Evolutionary conservation across 2,113 vertebrate genomes (phyloP).

Genomic region (Sylvia atricapilla): DNA sequence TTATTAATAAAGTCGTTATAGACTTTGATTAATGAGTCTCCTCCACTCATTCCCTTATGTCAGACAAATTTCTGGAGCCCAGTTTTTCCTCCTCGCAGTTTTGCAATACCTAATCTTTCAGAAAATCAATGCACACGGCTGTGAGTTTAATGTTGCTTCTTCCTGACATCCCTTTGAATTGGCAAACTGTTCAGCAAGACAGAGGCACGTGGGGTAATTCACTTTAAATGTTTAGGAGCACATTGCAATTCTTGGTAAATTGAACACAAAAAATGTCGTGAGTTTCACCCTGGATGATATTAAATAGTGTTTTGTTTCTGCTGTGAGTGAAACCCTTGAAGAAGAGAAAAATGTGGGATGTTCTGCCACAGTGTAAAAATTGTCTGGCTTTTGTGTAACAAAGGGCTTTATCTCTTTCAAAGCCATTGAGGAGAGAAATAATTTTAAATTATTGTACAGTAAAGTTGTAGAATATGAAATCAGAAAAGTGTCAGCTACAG

Average conservation of each 20-base stretch:
- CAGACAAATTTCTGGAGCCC: neutral
- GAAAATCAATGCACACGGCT: neutral
- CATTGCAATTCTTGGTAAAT: neutral
- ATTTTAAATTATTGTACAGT: neutral
- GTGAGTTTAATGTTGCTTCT: neutral
- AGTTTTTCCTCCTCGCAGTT: neutral
- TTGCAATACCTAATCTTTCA: neutral
- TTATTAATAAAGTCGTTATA: neutral
- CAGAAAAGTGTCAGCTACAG: neutral
- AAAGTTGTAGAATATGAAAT: neutral
- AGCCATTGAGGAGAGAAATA: neutral
- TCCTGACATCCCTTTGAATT: neutral
- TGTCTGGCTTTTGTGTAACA: conserved; percentile 15
- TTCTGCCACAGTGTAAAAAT: neutral
- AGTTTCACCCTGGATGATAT: neutral
- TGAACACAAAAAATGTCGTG: neutral
- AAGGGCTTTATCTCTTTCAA: conserved; percentile 17
- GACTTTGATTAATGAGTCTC: conserved; percentile 1
- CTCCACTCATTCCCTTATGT: neutral
- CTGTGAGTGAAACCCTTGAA: conserved; percentile 5
- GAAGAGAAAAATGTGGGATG: neutral
- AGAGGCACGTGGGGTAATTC: neutral
- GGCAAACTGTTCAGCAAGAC: neutral
- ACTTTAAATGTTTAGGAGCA: neutral
- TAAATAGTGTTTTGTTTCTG: neutral